A percentile compares a stretch with the other conserved stretches of the same genome.
phyloP scores from a whole-genome alignment of 2,797 vertebrate genomes.

The Loriculus beryllinus region DNA sequence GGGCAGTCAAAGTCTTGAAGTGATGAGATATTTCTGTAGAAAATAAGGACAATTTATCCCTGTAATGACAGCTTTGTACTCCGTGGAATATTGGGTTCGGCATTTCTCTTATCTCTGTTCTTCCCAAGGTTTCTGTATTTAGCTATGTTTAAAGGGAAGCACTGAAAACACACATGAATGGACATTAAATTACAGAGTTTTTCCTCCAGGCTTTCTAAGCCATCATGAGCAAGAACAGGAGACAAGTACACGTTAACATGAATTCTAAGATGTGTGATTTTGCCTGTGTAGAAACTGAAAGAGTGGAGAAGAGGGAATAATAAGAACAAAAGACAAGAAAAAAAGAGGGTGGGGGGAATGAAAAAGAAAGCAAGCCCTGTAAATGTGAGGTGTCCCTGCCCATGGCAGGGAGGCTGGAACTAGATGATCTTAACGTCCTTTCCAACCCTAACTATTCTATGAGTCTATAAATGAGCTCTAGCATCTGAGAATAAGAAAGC shows the following conservation, averaged over 20 bases:
- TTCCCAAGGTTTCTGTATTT: neutral
- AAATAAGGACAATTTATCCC: neutral
- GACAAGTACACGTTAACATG: neutral
- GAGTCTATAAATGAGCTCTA: neutral
- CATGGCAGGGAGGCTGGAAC: no score
- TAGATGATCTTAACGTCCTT: no score
- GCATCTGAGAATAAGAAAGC: neutral
- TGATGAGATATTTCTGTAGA: neutral
- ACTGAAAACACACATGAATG: slow-evolving; percentile 29
- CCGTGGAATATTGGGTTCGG: neutral
- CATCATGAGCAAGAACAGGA: neutral
- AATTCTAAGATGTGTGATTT: slow-evolving; percentile 3
- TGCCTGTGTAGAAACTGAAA: neutral
- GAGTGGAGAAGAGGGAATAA: neutral
- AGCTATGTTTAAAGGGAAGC: neutral
- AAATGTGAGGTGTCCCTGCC: neutral
- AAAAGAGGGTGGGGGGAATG: rapidly evolving
- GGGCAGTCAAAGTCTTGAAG: neutral
- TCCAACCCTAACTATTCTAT: no score
- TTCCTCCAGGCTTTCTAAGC: slow-evolving; percentile 12
- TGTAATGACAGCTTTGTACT: neutral
- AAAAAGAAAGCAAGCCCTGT: neutral
- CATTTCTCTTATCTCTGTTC: neutral
- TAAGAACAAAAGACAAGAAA: neutral
- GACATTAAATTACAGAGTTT: slow-evolving; percentile 11